Base-by-base conservation (phyloP, 2,888 invertebrate genomes). In the Mamestra brassicae region DNA sequence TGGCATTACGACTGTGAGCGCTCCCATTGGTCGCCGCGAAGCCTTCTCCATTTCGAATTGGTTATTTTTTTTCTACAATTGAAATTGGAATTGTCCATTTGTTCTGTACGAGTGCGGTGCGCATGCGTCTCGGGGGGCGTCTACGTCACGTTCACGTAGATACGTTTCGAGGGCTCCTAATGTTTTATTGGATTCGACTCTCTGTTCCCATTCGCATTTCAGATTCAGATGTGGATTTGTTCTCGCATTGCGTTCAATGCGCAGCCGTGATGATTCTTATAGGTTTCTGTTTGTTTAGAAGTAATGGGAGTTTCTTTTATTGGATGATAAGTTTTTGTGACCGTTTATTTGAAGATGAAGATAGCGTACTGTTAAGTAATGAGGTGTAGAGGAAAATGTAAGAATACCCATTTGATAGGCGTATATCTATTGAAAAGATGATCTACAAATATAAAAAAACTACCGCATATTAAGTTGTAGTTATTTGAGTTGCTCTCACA, bases 31-130 rank as follows among this genome's bases (percentile, higher is more conserved):
- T 93, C 93, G 95, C 94, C 89, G 93, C 94, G 92, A 95, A 96
- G 96, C 94, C 95, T 96, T 96, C 96, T 94, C 92, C 94, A 95
- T 94, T 96, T 95, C 92, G 96, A 96, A 96, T 96, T 96, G 96
- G 96, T 95, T 96, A 95, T 96, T 93, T 96, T 96, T 95, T 96
- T 96, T 96, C 94, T 96, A 95, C 95, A 94, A 96, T 96, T 96
- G 95, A 93, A 96, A 95, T 96, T 95, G 94, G 94, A 93, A 95
- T 93, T 95, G 95, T 96, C 90, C 93, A 94, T 95, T 95, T 95
- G 95, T 94, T 92, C 92, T 94, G 95, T 94, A 88, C 92, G 90
- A 91, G 89, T 94, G 93, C 80, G 68, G 84, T 86, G 91, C 96
- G 96, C 96, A 94, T 95, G 96, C 96, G 96, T 91, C 78, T 88